These are phyloP conservation scores for Cyrtorhinus lividipennis DNA, from an alignment of 1,140 invertebrate species.

Conservation along the genomic window DNA sequence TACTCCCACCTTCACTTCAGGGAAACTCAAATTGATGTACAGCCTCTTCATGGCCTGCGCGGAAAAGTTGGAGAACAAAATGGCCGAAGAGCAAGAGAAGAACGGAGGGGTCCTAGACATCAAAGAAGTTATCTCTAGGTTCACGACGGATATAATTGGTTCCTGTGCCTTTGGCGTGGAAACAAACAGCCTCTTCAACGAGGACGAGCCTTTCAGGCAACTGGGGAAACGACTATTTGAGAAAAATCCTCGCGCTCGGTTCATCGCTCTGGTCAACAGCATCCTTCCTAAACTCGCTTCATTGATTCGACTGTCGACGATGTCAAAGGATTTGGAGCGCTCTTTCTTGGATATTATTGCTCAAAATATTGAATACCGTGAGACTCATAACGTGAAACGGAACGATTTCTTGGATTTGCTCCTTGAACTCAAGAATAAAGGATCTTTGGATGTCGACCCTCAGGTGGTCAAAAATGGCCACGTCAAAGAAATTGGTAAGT, in stretches of 20 bases:
- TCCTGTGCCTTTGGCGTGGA: constrained; percentile 46
- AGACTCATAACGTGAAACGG: constrained; percentile 30
- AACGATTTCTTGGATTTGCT: constrained; percentile 32
- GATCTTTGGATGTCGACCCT: background rate
- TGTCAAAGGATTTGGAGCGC: constrained; percentile 23
- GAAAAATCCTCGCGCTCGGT: too few species aligned
- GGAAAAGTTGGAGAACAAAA: constrained; percentile 21
- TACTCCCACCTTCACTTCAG: constrained; percentile 41
- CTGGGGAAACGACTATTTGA: constrained; percentile 25
- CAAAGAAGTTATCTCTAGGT: constrained; percentile 40
- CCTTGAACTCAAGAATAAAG: constrained; percentile 23
- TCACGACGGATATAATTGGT: constrained; percentile 46
- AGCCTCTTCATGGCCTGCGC: constrained; percentile 28
- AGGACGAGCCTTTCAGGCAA: constrained; percentile 32
- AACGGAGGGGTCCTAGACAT: constrained; percentile 20
- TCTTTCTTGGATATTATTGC: constrained; percentile 26
- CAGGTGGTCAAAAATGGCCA: background rate
- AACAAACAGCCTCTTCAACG: constrained; percentile 37
- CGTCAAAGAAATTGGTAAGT: background rate
- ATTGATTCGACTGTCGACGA: too few species aligned
- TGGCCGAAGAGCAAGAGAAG: constrained; percentile 31
- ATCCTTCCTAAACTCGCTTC: too few species aligned
- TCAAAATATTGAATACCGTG: constrained; percentile 31
- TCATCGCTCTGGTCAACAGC: too few species aligned
- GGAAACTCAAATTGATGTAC: constrained; percentile 29